phyloP scores from a whole-genome alignment of 2,113 vertebrate species.

The Cynocephalus volans region DNA sequence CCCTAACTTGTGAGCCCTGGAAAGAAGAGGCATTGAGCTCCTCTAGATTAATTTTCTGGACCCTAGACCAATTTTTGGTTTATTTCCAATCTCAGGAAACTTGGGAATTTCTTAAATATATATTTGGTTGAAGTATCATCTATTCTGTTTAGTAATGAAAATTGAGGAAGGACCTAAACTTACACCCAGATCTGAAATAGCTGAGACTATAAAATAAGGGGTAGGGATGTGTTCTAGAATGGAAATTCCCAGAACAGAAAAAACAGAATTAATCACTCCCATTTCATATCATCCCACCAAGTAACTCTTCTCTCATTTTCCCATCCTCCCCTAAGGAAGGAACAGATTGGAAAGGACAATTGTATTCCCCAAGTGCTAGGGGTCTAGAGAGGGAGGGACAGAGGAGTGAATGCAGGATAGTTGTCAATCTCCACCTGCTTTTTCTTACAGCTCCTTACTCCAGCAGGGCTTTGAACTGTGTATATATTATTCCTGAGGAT shows the following conservation, averaged over 20 bases:
- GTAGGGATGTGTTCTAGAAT: background rate
- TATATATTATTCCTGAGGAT: background rate
- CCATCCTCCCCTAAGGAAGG: background rate
- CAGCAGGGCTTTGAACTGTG: background rate
- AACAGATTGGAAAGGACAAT: background rate
- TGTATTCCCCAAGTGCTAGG: fast-evolving
- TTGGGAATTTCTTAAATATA: background rate
- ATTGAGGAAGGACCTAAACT: background rate
- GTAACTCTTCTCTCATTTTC: background rate
- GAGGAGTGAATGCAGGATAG: too few relatives aligned
- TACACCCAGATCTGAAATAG: background rate
- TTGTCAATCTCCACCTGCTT: background rate
- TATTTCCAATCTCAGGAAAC: background rate
- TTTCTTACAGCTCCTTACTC: background rate
- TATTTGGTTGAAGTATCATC: background rate
- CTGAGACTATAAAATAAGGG: background rate
- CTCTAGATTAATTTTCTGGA: too few relatives aligned
- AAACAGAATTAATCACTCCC: background rate
- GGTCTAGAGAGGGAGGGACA: background rate
- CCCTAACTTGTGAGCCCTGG: background rate
- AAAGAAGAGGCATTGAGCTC: background rate
- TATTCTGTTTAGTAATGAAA: background rate
- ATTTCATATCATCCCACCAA: background rate
- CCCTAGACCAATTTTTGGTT: background rate
- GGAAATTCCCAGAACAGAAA: background rate